These are phyloP conservation scores for Odontophorus gujanensis DNA, from an alignment of 2,113 vertebrate species.

Conservation along the genomic window DNA sequence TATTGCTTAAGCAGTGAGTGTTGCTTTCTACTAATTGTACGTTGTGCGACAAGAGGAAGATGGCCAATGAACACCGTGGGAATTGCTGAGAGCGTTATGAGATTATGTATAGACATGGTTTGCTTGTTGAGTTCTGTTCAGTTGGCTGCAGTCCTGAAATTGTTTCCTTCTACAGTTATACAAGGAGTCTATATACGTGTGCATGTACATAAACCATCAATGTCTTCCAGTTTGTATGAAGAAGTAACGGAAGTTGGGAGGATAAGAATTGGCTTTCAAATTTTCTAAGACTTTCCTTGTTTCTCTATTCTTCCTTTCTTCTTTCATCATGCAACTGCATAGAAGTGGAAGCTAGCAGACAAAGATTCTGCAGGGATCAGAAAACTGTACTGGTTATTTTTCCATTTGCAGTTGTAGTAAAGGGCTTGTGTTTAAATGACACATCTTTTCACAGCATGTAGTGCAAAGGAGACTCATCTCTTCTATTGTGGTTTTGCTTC, in stretches of 20 bases:
- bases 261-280: neutral
- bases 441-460: neutral
- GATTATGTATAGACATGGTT: neutral
- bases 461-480: neutral
- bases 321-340: neutral
- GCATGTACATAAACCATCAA: neutral
- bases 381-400: neutral
- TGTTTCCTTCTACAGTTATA: neutral
- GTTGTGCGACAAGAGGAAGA: neutral
- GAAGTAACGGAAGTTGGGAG: neutral
- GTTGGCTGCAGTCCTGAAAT: neutral
- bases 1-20: neutral
- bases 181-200: neutral
- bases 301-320: neutral
- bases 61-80: neutral
- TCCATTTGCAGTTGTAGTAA: conserved; percentile 10
- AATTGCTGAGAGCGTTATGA: neutral
- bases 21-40: conserved; percentile 1
- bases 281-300: neutral
- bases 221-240: neutral
- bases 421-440: conserved; percentile 37
- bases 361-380: conserved; percentile 16
- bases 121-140: neutral
- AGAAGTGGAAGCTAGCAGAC: neutral
- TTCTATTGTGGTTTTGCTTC: conserved; percentile 28